A percentile compares a stretch with the other conserved stretches of the same genome.
Evolutionary conservation across 2,113 vertebrate genomes (phyloP).

Genomic region (Neolamprologus sp.): DNA sequence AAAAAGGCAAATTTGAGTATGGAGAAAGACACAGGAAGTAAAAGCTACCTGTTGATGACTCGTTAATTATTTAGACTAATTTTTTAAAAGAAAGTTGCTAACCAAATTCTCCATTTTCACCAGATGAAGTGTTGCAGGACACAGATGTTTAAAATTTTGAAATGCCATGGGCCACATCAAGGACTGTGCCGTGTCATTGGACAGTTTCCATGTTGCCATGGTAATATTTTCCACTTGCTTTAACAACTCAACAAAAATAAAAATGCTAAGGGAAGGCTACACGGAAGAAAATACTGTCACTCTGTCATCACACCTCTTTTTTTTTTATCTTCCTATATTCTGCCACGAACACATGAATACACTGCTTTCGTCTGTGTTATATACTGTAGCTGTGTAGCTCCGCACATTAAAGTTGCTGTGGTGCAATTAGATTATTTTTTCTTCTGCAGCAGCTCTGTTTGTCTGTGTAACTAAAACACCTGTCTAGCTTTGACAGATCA

Average conservation of each 20-base stretch:
- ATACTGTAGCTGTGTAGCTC: not conserved
- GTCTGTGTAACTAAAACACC: not conserved
- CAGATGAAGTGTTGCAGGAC: not conserved
- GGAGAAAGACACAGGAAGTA: not conserved
- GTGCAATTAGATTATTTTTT: not conserved
- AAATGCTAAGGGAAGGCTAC: not conserved
- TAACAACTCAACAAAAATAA: not conserved
- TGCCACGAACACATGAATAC: not conserved
- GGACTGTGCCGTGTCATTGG: not conserved
- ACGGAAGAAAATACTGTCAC: not conserved
- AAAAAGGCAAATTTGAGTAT: not conserved
- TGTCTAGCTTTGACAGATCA: slow-evolving; percentile 4
- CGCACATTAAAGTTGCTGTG: not conserved
- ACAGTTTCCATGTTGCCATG: not conserved
- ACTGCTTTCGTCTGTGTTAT: not conserved
- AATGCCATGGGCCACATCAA: not conserved
- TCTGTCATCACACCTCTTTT: not conserved
- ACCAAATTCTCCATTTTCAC: not conserved
- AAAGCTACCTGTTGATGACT: not conserved
- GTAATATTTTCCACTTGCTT: not conserved
- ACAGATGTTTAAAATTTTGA: not conserved
- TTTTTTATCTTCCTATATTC: not conserved
- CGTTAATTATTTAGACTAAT: not conserved
- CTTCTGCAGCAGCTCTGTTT: not conserved
- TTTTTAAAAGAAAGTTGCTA: not conserved